Conservation (phyloP, 2,113 vertebrate species). For the Laticauda colubrina region DNA sequence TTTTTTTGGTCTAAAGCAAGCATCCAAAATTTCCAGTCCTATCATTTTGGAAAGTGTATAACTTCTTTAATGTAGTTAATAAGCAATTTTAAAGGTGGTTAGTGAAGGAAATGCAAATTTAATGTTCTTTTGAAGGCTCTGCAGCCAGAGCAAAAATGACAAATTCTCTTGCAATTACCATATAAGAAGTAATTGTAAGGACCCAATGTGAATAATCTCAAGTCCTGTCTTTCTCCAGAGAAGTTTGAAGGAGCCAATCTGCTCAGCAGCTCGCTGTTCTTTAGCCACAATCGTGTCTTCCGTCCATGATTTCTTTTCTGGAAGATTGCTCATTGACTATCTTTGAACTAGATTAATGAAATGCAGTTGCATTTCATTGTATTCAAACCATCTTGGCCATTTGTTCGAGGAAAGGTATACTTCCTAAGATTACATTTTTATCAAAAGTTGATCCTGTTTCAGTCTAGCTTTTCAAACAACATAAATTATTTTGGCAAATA, state of each 20-base stretch:
- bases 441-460: neutral
- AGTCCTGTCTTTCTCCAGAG: neutral
- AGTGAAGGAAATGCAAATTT: neutral
- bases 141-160: neutral
- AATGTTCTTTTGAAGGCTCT: neutral
- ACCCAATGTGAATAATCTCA: neutral
- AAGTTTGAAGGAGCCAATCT: neutral
- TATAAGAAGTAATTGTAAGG: neutral
- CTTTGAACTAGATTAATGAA: neutral
- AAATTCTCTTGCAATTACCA: no score
- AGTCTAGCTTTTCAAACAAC: neutral
- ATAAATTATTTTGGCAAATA: slow-evolving; percentile 5
- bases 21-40: neutral
- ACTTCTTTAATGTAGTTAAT: neutral
- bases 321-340: neutral
- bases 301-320: neutral
- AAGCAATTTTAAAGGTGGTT: neutral
- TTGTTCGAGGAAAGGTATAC: neutral
- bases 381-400: no score
- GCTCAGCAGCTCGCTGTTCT: neutral
- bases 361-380: neutral
- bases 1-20: neutral
- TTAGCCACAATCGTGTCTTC: neutral
- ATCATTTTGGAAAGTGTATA: neutral
- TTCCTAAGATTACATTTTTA: neutral